Conservation (phyloP, 2,797 vertebrate genomes). For the Melopsittacus undulatus region DNA sequence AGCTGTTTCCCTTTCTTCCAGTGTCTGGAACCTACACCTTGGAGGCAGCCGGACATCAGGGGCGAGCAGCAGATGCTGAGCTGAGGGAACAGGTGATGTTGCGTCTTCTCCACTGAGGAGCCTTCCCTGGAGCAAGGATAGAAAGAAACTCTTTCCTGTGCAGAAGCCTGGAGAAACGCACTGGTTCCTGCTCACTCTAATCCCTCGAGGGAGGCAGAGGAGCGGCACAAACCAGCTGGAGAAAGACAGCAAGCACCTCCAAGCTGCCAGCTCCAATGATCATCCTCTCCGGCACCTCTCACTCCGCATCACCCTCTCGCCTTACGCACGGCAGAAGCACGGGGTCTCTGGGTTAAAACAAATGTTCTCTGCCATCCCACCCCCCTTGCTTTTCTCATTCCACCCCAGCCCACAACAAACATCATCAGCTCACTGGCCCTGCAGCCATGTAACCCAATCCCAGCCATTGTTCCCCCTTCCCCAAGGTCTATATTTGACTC, state of each 20-base stretch:
- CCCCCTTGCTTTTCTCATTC: conserved; percentile 60
- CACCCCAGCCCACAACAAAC: conserved; percentile 58
- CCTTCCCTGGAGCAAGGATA: neutral
- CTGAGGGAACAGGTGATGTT: neutral
- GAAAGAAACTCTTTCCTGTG: neutral
- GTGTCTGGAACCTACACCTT: conserved; percentile 28
- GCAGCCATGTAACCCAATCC: conserved; percentile 76
- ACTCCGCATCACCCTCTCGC: neutral
- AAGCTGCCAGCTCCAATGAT: conserved; percentile 26
- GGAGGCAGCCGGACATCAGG: conserved; percentile 48
- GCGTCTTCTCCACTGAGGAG: neutral
- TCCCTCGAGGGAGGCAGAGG: neutral
- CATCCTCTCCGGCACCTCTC: conserved; percentile 4
- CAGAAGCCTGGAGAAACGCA: conserved; percentile 4
- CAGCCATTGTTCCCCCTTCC: conserved; percentile 68
- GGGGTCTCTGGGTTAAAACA: conserved; percentile 58
- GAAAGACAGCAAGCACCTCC: neutral
- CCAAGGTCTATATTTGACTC: conserved; percentile 74
- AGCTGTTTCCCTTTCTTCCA: conserved; percentile 42
- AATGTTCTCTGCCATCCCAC: conserved; percentile 55
- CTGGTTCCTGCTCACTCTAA: neutral
- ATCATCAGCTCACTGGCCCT: conserved; percentile 65
- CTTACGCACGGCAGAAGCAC: neutral
- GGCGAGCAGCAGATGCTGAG: neutral
- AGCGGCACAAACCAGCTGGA: conserved; percentile 14